phyloP scores from a whole-genome alignment of 2,888 invertebrate species.

The Pollenia amentaria region DNA sequence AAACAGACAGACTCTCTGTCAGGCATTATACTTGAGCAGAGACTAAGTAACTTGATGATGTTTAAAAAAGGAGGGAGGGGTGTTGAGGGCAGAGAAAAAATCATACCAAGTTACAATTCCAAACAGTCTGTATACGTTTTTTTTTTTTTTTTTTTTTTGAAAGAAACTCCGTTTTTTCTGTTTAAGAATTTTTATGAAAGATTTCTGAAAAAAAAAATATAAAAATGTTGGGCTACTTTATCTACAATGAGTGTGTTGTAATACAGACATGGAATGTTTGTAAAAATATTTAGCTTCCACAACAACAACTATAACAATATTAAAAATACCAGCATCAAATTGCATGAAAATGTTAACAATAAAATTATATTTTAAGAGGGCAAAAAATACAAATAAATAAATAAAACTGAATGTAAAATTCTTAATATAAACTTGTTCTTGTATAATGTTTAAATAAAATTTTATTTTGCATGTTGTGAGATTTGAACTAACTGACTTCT shows the following conservation, averaged over 20 bases:
- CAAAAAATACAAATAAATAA: background rate
- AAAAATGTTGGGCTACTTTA: constrained; percentile 25
- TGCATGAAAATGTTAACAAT: constrained; percentile 67
- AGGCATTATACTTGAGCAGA: constrained; percentile 11
- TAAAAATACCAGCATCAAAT: constrained; percentile 51
- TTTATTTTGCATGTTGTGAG: constrained; percentile 18
- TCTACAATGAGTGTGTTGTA: constrained; percentile 15
- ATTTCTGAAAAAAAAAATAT: constrained; percentile 11
- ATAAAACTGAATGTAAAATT: constrained; percentile 32
- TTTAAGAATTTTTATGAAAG: constrained; percentile 29
- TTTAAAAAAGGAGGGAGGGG: background rate
- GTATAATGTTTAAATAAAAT: constrained; percentile 37
- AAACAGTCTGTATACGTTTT: constrained; percentile 32
- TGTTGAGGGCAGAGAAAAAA: background rate
- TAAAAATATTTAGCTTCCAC: constrained; percentile 16
- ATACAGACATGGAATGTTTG: constrained; percentile 40
- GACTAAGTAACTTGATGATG: background rate
- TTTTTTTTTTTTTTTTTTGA: no score
- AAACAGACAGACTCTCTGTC: constrained; percentile 4
- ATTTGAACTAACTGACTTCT: background rate
- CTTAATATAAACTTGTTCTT: constrained; percentile 20
- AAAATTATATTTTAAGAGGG: constrained; percentile 40
- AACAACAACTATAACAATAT: constrained; percentile 7
- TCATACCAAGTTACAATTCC: background rate
- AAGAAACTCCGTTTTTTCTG: constrained; percentile 17